Evolutionary conservation across 1,140 invertebrate species (phyloP).

Genomic region (Aricia agestis): DNA sequence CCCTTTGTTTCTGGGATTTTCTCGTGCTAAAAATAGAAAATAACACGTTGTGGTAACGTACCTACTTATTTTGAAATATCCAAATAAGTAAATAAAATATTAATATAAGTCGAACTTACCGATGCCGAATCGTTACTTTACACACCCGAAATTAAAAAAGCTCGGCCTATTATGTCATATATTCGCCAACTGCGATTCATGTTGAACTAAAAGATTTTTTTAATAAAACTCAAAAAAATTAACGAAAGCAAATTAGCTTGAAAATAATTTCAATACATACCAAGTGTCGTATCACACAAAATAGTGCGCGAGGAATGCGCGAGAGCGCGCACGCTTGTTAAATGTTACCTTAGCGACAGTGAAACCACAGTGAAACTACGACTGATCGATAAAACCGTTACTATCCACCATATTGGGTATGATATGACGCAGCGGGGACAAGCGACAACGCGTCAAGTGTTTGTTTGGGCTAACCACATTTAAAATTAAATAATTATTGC

Average conservation of each 20-base stretch:
- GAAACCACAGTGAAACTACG: constrained; percentile 9
- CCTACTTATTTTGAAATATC: no score
- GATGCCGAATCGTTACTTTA: no score
- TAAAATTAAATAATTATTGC: constrained; percentile 16
- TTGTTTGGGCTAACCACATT: constrained; percentile 18
- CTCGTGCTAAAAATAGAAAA: no score
- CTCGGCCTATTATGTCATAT: no score
- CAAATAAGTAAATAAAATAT: no score
- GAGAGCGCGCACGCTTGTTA: not conserved
- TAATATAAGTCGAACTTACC: no score
- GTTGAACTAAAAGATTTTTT: no score
- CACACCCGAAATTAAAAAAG: no score
- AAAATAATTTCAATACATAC: constrained; percentile 19
- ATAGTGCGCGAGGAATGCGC: constrained; percentile 7
- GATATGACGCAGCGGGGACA: constrained; percentile 10
- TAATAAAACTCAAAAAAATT: no score
- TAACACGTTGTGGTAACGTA: no score
- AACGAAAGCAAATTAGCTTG: constrained; percentile 2
- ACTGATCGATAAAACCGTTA: constrained; percentile 20
- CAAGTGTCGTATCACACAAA: constrained; percentile 18
- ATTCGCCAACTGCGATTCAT: no score
- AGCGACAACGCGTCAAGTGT: constrained; percentile 14
- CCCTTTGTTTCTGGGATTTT: no score
- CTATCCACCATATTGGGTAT: constrained; percentile 15
- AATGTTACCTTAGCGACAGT: constrained; percentile 16